A percentile compares a stretch with the other conserved stretches of the same genome.
Conservation (phyloP, 2,113 vertebrate species). For the Pluvianellus socialis region DNA sequence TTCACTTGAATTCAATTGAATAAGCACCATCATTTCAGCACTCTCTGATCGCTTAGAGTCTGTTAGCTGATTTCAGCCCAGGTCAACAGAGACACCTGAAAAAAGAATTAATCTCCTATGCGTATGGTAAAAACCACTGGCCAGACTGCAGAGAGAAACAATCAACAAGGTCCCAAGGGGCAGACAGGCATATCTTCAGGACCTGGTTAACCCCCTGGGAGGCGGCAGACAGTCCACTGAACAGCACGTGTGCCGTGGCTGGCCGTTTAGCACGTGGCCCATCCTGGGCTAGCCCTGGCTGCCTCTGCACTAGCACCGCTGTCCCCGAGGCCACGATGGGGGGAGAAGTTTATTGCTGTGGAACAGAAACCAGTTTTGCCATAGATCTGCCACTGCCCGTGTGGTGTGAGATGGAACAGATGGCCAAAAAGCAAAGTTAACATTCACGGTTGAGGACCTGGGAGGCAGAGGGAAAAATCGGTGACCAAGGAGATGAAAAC, state of each 20-base stretch:
- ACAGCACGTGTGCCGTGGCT: not conserved
- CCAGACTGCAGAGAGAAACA: not conserved
- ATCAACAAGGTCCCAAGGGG: not conserved
- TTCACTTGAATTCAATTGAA: not conserved
- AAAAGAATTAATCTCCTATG: not conserved
- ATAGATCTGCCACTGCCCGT: not conserved
- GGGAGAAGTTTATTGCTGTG: not conserved
- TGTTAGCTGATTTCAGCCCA: not conserved
- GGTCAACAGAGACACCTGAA: not conserved
- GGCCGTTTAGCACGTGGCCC: not conserved
- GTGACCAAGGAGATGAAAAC: not conserved
- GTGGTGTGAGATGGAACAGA: fast-evolving
- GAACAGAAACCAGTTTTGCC: not conserved
- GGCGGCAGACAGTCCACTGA: not conserved
- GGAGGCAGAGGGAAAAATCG: not conserved
- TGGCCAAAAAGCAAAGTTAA: not conserved
- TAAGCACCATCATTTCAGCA: not conserved
- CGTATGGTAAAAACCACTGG: not conserved
- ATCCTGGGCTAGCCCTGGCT: not conserved
- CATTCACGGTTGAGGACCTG: not conserved
- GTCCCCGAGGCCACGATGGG: fast-evolving
- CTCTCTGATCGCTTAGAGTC: not conserved
- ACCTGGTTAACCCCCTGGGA: not conserved
- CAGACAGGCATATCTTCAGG: not conserved
- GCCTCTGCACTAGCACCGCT: not conserved